Base-by-base conservation (phyloP, 2,888 invertebrate species). In the Nebria brevicollis region DNA sequence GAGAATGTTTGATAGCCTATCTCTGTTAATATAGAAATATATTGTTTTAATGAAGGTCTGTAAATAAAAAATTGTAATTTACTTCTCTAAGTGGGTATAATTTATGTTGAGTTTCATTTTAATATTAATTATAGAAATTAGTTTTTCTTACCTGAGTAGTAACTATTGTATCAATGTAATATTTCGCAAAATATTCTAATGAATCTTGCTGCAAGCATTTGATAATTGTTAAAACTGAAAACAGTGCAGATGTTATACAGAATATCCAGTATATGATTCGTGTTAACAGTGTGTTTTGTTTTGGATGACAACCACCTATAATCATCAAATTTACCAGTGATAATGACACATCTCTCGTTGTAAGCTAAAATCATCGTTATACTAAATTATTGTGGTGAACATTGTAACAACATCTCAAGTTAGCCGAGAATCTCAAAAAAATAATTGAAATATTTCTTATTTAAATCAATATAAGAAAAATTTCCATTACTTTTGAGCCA, bases 131-230 rank as follows among this genome's bases (percentile, higher is more conserved):
- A 34, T 34, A 34, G 5, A 34, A 41, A 6, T 20, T 25, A 65
- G 8, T 75, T 8, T 75, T 25, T 15, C 64, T 54, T 20, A 81
- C 80, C 76, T 81, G 76, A 1, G 80, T 65, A 4, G 72, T 72
- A 72, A 76, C 42, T 25, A 80, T n/a, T 54, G 34, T 75, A 20
- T 80, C 75, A 43, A 80, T 75, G 26, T 75, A 80, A 34, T 68
- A 54, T 64, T 72, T 70, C 10, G 75, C 10, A 68, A 79, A 79
- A 68, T 11, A 74, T 66, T 66, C 74, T 15, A 79, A 68, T 54
- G 79, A 15, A 66, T 65, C 66, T 74, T 75, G 75, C 26, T 75
- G 79, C 15, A 43, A 7, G 15, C 79, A 79, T 74, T 79, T 74
- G 64, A 79, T 75, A 43, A 68, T 25, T 25, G 43, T 26, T 4